phyloP scores from a whole-genome alignment of 2,113 vertebrate species.

The Rhabdornis inornatus region DNA sequence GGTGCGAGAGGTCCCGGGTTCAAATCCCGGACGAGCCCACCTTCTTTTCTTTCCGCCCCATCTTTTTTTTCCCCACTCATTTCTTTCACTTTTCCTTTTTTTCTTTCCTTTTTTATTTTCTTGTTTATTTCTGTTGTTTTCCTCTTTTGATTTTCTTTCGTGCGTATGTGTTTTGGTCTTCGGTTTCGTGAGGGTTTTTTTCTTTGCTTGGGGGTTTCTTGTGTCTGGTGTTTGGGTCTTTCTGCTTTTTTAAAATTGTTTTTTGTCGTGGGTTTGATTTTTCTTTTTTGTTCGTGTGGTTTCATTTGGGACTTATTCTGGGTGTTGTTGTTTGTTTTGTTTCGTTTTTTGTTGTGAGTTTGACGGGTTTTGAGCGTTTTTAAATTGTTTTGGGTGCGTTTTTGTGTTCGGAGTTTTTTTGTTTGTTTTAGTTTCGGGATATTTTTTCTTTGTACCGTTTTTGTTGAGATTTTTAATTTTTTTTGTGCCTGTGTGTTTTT shows the following conservation, averaged over 20 bases:
- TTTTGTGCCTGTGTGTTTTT: not conserved
- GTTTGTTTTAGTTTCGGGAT: too few species aligned
- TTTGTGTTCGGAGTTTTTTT: fast-evolving
- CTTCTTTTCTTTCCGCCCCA: fast-evolving
- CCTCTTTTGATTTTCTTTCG: not conserved
- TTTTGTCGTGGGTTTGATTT: too few species aligned
- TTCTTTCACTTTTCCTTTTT: not conserved
- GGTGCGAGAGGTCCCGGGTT: constrained; percentile 73
- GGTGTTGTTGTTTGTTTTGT: not conserved
- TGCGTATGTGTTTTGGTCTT: not conserved
- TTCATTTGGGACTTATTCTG: not conserved
- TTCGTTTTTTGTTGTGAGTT: not conserved
- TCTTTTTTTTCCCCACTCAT: too few species aligned
- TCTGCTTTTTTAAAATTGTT: not conserved
- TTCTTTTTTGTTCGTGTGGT: too few species aligned
- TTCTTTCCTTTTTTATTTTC: too few species aligned
- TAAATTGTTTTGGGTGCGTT: not conserved
- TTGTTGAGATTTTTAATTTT: too few species aligned
- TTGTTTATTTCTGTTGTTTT: too few species aligned
- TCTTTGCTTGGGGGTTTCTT: not conserved
- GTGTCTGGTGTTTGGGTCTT: not conserved
- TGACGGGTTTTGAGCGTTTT: fast-evolving
- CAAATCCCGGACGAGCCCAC: constrained; percentile 54
- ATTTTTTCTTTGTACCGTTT: not conserved
- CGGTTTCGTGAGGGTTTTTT: not conserved